Conservation (phyloP, 2,888 invertebrate species). For the Chrysopilus asiliformis region DNA sequence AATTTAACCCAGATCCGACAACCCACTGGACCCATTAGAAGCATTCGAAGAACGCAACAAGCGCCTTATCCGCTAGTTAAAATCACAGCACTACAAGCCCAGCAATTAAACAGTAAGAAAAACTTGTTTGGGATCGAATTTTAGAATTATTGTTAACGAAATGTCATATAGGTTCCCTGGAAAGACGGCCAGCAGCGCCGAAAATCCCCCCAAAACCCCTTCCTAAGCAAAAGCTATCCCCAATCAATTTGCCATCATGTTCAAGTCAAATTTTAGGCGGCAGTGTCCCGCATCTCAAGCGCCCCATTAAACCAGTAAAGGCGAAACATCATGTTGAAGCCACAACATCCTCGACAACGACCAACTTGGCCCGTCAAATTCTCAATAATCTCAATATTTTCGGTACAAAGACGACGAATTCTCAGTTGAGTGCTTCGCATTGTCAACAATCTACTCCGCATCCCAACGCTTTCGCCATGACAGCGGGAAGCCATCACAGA, state of each 20-base stretch:
- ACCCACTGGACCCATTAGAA: conserved; percentile 55
- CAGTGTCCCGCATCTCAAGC: conserved; percentile 17
- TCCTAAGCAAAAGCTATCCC: conserved; percentile 18
- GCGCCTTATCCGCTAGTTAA: conserved; percentile 73
- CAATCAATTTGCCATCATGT: conserved; percentile 4
- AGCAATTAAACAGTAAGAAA: conserved; percentile 29
- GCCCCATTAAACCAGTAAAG: conserved; percentile 24
- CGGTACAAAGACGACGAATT: conserved; percentile 20
- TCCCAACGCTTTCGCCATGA: conserved; percentile 28
- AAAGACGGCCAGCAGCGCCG: conserved; percentile 15
- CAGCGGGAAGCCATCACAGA: conserved; percentile 33
- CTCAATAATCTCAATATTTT: conserved; percentile 73
- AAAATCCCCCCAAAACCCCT: conserved; percentile 21
- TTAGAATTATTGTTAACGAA: background rate
- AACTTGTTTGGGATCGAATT: too few relatives aligned
- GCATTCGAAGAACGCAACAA: conserved; percentile 60
- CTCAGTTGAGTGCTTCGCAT: conserved; percentile 12
- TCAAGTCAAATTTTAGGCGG: conserved; percentile 2
- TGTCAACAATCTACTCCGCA: conserved; percentile 27
- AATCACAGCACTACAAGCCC: conserved; percentile 38
- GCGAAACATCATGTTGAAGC: conserved; percentile 24
- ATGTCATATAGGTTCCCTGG: background rate
- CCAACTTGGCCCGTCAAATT: conserved; percentile 62
- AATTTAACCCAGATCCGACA: conserved; percentile 61
- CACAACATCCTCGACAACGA: conserved; percentile 30